These are phyloP conservation scores for Clupea harengus DNA, from an alignment of 2,113 vertebrate species.

Conservation along the genomic window DNA sequence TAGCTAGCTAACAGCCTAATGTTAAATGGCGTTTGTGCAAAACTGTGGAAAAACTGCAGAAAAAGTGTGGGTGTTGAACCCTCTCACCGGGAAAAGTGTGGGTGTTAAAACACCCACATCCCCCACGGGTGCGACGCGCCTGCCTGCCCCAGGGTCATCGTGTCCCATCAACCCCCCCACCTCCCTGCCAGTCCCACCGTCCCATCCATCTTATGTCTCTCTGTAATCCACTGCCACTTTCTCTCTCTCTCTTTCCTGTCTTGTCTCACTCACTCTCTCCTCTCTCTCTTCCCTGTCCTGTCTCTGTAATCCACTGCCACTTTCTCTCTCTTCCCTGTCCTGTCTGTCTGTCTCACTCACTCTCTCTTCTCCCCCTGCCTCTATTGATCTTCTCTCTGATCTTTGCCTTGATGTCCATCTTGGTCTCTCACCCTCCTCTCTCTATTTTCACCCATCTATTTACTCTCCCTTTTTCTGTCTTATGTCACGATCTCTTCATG, in stretches of 20 bases:
- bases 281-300: background rate
- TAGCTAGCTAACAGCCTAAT: too few relatives aligned
- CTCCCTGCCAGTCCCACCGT: background rate
- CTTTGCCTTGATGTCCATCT: background rate
- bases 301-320: too few relatives aligned
- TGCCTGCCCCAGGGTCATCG: background rate
- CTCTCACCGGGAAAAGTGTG: too few relatives aligned
- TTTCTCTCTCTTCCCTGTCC: background rate
- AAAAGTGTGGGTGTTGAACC: too few relatives aligned
- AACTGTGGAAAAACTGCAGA: too few relatives aligned
- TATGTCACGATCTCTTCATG: background rate
- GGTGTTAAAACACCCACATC: too few relatives aligned
- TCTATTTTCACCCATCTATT: background rate
- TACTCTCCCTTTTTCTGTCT: background rate
- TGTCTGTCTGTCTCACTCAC: background rate
- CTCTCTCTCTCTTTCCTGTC: slow-evolving; percentile 11
- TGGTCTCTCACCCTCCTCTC: background rate
- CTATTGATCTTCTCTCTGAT: slow-evolving; percentile 6
- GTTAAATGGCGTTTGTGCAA: too few relatives aligned
- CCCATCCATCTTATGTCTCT: background rate
- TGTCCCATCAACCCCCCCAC: background rate
- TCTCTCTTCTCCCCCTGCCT: background rate
- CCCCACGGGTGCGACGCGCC: too few relatives aligned
- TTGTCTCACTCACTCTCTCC: background rate
- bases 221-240: slow-evolving; percentile 10